Conservation (phyloP, 2,797 vertebrate genomes). For the Sebastes trivittatus region DNA sequence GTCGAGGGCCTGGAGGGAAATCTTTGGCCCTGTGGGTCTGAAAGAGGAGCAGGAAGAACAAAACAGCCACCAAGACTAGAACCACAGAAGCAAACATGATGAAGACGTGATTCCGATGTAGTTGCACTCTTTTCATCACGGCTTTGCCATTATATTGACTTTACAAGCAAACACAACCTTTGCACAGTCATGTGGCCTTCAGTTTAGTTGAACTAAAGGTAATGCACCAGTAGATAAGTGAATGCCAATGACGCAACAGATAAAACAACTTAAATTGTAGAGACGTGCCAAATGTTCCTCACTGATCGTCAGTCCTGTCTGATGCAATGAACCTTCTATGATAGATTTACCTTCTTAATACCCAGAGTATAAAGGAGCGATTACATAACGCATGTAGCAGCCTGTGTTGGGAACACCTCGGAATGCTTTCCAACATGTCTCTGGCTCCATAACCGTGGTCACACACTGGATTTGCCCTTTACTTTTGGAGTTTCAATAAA, state of each 20-base stretch:
- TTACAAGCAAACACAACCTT: background rate
- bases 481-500: background rate
- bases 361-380: no score
- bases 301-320: background rate
- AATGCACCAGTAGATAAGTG: background rate
- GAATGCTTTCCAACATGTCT: background rate
- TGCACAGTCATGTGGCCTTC: slow-evolving; percentile 4
- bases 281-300: background rate
- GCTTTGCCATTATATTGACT: background rate
- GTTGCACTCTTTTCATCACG: background rate
- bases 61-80: slow-evolving; percentile 12
- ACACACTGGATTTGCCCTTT: background rate
- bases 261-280: background rate
- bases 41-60: slow-evolving; percentile 32
- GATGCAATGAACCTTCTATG: background rate
- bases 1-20: slow-evolving; percentile 52
- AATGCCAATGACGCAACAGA: background rate
- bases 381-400: background rate
- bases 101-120: background rate
- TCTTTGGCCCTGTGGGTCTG: slow-evolving; percentile 19
- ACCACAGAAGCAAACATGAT: slow-evolving; percentile 44
- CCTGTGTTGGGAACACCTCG: background rate
- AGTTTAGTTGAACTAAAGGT: no score
- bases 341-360: background rate
- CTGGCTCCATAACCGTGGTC: background rate